phyloP scores from a whole-genome alignment of 1,140 invertebrate species.

The Pteromalus puparum region DNA sequence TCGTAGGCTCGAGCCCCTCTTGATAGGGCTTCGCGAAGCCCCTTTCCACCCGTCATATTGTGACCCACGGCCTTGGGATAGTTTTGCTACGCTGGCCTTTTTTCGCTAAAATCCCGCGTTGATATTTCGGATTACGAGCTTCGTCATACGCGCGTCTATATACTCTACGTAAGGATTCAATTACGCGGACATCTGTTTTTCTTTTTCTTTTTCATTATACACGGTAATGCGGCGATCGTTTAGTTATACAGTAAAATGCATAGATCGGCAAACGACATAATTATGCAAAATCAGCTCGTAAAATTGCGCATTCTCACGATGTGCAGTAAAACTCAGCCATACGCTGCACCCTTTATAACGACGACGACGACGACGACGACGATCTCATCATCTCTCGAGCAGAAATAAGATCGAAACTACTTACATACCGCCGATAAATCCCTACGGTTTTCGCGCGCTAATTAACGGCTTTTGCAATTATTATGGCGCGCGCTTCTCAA shows the following conservation, averaged over 20 bases:
- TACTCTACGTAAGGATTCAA: neutral
- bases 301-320: neutral
- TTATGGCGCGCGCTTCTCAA: neutral
- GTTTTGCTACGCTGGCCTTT: neutral
- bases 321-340: neutral
- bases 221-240: neutral
- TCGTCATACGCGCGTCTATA: no score
- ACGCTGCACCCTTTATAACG: neutral
- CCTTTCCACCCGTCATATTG: neutral
- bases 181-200: no score
- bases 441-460: neutral
- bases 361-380: neutral
- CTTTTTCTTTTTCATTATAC: no score
- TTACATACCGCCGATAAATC: neutral
- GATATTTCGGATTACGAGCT: neutral
- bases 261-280: neutral
- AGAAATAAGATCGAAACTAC: neutral
- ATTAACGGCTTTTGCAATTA: slow-evolving; percentile 26
- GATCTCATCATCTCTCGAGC: no score
- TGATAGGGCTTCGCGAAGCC: slow-evolving; percentile 51
- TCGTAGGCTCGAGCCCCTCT: slow-evolving; percentile 3
- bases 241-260: neutral
- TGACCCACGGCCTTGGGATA: neutral
- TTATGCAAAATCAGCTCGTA: neutral
- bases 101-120: neutral